A percentile compares a stretch with the other conserved stretches of the same genome.
phyloP scores from a whole-genome alignment of 2,888 invertebrate genomes.

The Eustalomyia histrio region DNA sequence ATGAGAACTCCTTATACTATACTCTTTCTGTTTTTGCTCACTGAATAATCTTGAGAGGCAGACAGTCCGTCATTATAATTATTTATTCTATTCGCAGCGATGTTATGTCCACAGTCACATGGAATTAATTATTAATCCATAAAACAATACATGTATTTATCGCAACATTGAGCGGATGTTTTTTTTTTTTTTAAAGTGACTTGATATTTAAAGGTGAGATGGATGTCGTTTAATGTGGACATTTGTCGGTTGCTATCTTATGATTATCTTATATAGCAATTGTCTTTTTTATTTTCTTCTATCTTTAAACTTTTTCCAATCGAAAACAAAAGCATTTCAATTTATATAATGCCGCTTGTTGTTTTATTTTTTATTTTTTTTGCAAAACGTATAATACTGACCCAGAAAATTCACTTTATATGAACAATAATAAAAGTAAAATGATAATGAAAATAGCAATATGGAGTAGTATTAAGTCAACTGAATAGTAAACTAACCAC shows the following conservation, averaged over 20 bases:
- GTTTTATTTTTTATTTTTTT: neutral
- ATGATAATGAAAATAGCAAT: conserved; percentile 53
- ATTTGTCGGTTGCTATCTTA: conserved; percentile 39
- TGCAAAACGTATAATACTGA: conserved; percentile 35
- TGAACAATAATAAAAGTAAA: conserved; percentile 57
- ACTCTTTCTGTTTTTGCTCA: too few relatives aligned
- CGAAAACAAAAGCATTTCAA: conserved; percentile 58
- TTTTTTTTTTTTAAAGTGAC: conserved; percentile 19
- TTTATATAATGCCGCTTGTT: conserved; percentile 42
- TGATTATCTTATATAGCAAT: conserved; percentile 29
- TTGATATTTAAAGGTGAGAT: conserved; percentile 42
- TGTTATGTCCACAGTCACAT: neutral
- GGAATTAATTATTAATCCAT: neutral
- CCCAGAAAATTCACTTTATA: conserved; percentile 64
- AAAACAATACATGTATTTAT: neutral
- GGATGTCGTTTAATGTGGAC: conserved; percentile 32
- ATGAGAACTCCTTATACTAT: too few relatives aligned
- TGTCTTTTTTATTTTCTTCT: conserved; percentile 1
- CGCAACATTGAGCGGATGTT: conserved; percentile 35
- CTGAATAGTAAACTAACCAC: conserved; percentile 1
- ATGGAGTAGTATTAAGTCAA: neutral
- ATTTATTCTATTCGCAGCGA: neutral
- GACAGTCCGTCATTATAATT: neutral
- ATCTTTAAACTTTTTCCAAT: conserved; percentile 6
- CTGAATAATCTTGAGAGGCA: neutral